Evolutionary conservation across 2,797 vertebrate genomes (phyloP), one percentile per base, ranked within the genome.

Genomic region (Pangasius djambal): DNA sequence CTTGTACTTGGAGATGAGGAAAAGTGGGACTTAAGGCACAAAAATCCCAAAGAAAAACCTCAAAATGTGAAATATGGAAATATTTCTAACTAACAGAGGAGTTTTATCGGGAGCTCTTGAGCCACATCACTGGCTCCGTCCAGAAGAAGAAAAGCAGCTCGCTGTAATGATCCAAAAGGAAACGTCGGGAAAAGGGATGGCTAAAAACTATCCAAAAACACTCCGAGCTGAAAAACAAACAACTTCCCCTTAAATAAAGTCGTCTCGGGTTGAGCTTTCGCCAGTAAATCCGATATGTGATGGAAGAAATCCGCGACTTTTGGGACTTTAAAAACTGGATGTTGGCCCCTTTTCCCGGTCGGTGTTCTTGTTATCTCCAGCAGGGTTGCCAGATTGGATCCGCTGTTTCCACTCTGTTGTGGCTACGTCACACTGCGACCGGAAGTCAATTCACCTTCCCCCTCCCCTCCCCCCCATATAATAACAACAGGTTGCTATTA

Each of bases 51-150:
- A 81, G 40, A 25, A 77, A 86, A 77, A 67, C 61, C 13, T 65
- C 7, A 48, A 85, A 61, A 57, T 5, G 2, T 4, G n/a, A 65
- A 13, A 52, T 44, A 7, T 65, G 28, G n/a, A 78, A 50, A 78
- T 22, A 31, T 34, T 7, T 48, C 18, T 20, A 2, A 15, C 18
- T 28, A 89, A 87, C 82, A 65, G 61, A 63, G 25, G 59, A 81
- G 83, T 85, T 78, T 87, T 67, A 34, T 83, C 59, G 69, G 59
- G 50, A 59, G 89, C 74, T 85, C 87, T 52, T 91, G 70, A 93
- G 95, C 93, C 93, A 95, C 94, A 94, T 94, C 85, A 74, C 79
- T 94, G 87, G 88, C 67, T 69, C 82, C 88, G 52, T 88, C 61
- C 40, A 31, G 86, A 77, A 81, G 86, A 77, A 81, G 83, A 88